These are phyloP conservation scores for Scaptomyza pallida DNA, from an alignment of 1,140 invertebrate genomes.

Conservation along the genomic window DNA sequence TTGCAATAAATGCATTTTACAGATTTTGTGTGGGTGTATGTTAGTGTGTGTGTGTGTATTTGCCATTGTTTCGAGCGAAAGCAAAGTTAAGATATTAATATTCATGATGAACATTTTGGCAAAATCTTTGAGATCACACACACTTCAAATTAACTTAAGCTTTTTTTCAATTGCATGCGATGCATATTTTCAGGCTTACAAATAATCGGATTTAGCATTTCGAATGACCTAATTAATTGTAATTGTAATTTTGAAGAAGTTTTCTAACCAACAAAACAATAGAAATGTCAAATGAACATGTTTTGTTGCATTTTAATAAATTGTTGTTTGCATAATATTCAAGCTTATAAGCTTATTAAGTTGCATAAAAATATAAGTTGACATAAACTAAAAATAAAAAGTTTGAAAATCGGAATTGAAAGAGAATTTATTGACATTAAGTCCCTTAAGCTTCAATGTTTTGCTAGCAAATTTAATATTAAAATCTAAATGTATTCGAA, in stretches of 20 bases:
- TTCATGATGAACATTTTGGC: slow-evolving; percentile 26
- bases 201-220: neutral
- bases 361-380: no score
- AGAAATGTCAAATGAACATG: no score
- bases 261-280: no score
- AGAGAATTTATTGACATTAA: no score
- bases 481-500: neutral
- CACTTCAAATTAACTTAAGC: no score
- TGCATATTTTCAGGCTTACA: neutral
- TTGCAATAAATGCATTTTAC: no score
- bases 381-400: no score
- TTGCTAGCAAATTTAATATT: neutral
- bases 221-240: neutral
- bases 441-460: no score
- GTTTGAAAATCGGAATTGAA: no score
- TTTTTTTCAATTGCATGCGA: neutral
- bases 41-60: slow-evolving; percentile 16
- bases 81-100: slow-evolving; percentile 25
- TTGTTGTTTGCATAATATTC: neutral
- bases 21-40: neutral
- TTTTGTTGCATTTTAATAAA: no score
- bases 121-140: slow-evolving; percentile 14
- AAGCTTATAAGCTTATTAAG: neutral
- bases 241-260: neutral
- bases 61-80: slow-evolving; percentile 20